These are phyloP conservation scores for Fregata magnificens DNA, from an alignment of 2,113 vertebrate species.

Conservation along the genomic window DNA sequence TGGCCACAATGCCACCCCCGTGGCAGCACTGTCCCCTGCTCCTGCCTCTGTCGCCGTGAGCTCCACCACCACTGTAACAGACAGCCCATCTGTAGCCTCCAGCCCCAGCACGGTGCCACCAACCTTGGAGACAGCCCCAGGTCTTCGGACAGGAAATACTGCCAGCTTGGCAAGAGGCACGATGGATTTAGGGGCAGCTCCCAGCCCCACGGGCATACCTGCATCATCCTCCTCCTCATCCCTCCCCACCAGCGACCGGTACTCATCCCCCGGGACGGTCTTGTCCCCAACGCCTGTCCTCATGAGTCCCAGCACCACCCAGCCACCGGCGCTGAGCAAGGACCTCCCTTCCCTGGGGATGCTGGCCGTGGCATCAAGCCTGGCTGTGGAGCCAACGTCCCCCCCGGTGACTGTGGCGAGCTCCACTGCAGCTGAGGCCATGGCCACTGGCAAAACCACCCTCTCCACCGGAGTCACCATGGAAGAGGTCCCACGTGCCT, in stretches of 20 bases:
- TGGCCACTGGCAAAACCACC: not conserved
- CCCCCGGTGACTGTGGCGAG: not conserved
- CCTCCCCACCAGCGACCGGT: not conserved
- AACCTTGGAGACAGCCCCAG: not conserved
- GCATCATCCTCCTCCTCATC: not conserved
- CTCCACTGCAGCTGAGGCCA: not conserved
- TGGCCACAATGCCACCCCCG: not conserved
- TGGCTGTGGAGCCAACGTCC: not conserved
- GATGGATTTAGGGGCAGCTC: not conserved
- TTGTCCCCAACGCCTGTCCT: not conserved
- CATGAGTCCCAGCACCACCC: not conserved
- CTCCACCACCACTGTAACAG: accelerated
- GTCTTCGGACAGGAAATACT: not conserved
- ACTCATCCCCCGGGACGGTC: accelerated
- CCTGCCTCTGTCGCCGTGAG: accelerated
- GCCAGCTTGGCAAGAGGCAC: not conserved
- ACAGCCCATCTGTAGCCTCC: accelerated
- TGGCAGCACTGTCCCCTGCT: not conserved
- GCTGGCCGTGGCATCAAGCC: not conserved
- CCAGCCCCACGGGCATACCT: not conserved
- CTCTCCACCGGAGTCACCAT: constrained; percentile 23
- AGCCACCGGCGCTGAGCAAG: not conserved
- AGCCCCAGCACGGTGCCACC: not conserved
- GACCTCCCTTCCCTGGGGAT: not conserved
- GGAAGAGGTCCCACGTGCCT: constrained; percentile 51